phyloP scores from a whole-genome alignment of 2,888 invertebrate species.

The Platypus cylindrus region DNA sequence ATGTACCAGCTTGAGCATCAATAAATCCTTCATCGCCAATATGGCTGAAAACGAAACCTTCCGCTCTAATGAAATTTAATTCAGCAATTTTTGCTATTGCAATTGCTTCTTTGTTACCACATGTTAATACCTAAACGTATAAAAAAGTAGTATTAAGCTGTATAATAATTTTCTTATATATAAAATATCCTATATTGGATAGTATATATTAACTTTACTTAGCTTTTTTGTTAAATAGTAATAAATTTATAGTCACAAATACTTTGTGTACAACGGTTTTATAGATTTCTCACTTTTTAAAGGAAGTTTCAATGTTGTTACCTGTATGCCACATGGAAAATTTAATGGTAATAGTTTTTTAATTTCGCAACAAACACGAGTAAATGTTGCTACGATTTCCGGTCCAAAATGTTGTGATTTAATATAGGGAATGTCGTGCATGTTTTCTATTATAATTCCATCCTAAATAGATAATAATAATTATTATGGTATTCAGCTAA shows the following conservation, averaged over 20 bases:
- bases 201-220: too few relatives aligned
- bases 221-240: too few relatives aligned
- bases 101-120: conserved; percentile 60
- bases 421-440: conserved; percentile 66
- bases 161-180: too few relatives aligned
- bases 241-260: too few relatives aligned
- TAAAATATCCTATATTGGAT: too few relatives aligned
- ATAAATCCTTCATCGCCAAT: conserved; percentile 72
- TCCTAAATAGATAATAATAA: conserved; percentile 45
- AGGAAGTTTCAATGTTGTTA: too few relatives aligned
- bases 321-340: conserved; percentile 50
- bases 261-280: too few relatives aligned
- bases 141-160: neutral
- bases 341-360: conserved; percentile 37
- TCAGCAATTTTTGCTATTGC: conserved; percentile 59
- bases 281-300: too few relatives aligned
- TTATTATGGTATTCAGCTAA: too few relatives aligned
- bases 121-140: conserved; percentile 50
- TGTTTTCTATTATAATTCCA: conserved; percentile 62
- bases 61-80: conserved; percentile 60
- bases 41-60: conserved; percentile 68
- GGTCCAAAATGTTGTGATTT: conserved; percentile 45
- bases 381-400: conserved; percentile 57
- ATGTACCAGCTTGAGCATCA: conserved; percentile 58
- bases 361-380: conserved; percentile 48